A percentile compares a stretch with the other conserved stretches of the same genome.
Conservation (phyloP, 2,113 vertebrate species). For the Shinisaurus crocodilurus region DNA sequence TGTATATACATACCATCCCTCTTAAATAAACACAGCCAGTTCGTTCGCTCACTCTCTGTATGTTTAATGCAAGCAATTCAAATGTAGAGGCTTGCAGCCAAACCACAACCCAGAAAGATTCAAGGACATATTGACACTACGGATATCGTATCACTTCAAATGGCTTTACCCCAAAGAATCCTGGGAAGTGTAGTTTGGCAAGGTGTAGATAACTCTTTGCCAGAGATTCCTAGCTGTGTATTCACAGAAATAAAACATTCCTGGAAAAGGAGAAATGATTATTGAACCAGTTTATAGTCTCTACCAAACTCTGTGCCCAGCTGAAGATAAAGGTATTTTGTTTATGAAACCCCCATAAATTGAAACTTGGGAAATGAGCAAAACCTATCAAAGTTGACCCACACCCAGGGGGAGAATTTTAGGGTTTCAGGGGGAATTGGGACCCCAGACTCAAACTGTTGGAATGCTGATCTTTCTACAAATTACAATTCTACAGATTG, state of each 20-base stretch:
- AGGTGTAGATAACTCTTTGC: too few relatives aligned
- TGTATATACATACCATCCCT: constrained; percentile 57
- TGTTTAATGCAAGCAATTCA: constrained; percentile 16
- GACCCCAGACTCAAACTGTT: too few relatives aligned
- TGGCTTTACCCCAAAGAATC: neutral
- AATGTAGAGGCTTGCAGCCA: neutral
- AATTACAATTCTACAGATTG: too few relatives aligned
- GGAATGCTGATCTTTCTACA: too few relatives aligned
- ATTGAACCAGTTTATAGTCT: neutral
- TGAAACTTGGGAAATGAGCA: neutral
- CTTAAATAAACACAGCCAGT: constrained; percentile 54
- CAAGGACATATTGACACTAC: neutral
- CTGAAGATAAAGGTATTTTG: neutral
- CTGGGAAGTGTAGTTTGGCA: neutral
- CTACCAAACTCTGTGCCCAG: neutral
- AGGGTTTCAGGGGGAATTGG: too few relatives aligned
- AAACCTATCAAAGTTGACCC: neutral
- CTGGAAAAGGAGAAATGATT: neutral
- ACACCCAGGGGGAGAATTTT: too few relatives aligned
- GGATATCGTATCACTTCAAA: neutral
- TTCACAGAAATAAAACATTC: neutral
- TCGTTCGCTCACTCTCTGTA: constrained; percentile 20
- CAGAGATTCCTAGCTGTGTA: neutral
- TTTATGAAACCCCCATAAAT: neutral
- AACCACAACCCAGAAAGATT: neutral